Base-by-base conservation (phyloP, 2,888 invertebrate genomes). In the Temnothorax unifasciatus region DNA sequence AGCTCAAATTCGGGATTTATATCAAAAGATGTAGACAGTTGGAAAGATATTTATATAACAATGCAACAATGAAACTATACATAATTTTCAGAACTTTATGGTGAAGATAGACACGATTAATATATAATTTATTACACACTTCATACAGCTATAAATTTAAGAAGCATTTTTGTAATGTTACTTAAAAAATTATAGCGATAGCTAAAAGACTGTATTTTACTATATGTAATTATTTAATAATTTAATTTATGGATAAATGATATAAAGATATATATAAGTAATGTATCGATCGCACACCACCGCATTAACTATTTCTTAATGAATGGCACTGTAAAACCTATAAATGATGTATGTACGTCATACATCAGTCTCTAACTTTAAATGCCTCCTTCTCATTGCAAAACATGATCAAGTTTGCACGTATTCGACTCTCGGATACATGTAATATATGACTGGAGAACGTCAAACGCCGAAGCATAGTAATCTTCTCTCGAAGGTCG, bases 401-500 rank as follows among this genome's bases (percentile, higher is more conserved):
- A 44, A 47, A 59, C 50, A 11, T 81, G 21, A 77, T 81, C 59
- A 71, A 71, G 47, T 71, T 59, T 34, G 59, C 38, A 34, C 34
- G 44, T 69, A 69, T 79, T 79, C n/a, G 38, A 18, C 13, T 59
- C 21, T 38, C 50, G 47, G 47, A 21, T 59, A 44, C n/a, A n/a
- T n/a, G 29, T 66, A 54, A 77, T 54, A 59, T 38, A 59, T n/a
- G 59, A 61, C 38, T 79, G 79, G 59, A 21, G 73, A 81, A 71
- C 25, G 21, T 79, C 44, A 79, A 71, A 79, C 57, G 21, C 59
- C 59, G 59, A 59, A 79, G 71, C 59, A 71, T 79, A 71, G 73
- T 59, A 81, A 79, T 81, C 34, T 79, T 81, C 47, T 81, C 34
- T 71, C 25, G 79, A 81, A 81, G 73, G 59, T 50, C 73, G 38